A percentile compares a stretch with the other conserved stretches of the same genome.
Conservation (phyloP, 1,140 invertebrate genomes). For the Wiebesia pumilae region DNA sequence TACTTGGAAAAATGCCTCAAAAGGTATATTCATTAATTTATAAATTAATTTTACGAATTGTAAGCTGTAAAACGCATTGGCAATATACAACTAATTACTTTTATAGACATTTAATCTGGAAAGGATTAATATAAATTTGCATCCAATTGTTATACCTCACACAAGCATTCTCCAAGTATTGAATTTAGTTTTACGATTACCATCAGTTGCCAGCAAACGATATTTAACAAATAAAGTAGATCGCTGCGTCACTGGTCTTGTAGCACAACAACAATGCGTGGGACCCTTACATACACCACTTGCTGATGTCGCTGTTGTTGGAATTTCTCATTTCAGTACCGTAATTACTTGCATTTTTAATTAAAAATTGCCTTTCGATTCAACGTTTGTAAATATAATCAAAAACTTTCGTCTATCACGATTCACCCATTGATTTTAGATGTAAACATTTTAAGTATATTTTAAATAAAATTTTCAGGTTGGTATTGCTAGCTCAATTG, state of each 20-base stretch:
- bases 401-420: too few relatives aligned
- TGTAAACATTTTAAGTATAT: too few relatives aligned
- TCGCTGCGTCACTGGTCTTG: slow-evolving; percentile 94
- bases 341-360: slow-evolving; percentile 66
- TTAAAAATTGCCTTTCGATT: background rate
- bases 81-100: slow-evolving; percentile 31
- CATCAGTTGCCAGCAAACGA: slow-evolving; percentile 94
- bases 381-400: too few relatives aligned
- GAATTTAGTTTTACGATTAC: slow-evolving; percentile 88
- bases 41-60: slow-evolving; percentile 9
- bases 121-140: slow-evolving; percentile 63
- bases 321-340: slow-evolving; percentile 83
- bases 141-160: slow-evolving; percentile 76
- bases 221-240: slow-evolving; percentile 97
- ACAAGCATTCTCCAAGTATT: slow-evolving; percentile 81
- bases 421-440: too few relatives aligned
- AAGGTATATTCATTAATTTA: slow-evolving; percentile 76
- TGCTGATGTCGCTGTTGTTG: slow-evolving; percentile 95
- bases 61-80: background rate
- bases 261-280: slow-evolving; percentile 98
- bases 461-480: slow-evolving; percentile 73
- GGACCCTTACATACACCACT: slow-evolving; percentile 96
- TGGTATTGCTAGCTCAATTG: slow-evolving; percentile 95
- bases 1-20: slow-evolving; percentile 90
- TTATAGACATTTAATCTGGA: slow-evolving; percentile 76